Percentiles rank a stretch among this genome's conserved stretches.
Conservation (phyloP, 1,140 invertebrate species). For the Drosophila erecta region DNA sequence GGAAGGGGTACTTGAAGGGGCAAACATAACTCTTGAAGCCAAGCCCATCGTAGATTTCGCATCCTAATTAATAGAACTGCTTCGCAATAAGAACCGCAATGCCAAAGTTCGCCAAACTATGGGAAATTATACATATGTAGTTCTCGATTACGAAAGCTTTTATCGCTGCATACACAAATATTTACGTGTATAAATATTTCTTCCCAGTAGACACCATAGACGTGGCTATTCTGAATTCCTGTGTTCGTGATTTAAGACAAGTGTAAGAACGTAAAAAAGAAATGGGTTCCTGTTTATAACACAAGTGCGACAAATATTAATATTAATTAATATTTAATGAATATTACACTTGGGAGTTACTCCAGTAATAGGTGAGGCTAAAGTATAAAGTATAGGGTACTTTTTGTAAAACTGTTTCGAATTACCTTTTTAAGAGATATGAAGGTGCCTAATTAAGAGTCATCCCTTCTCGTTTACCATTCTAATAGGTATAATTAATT, state of each 20-base stretch:
- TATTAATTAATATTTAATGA: too few species aligned
- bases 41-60: not conserved
- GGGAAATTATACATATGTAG: slow-evolving; percentile 5
- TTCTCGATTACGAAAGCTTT: slow-evolving; percentile 16
- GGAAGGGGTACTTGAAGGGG: not conserved
- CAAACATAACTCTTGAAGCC: not conserved
- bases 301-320: not conserved
- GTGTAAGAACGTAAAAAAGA: not conserved
- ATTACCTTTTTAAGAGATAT: too few species aligned
- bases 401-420: too few species aligned
- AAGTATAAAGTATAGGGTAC: too few species aligned
- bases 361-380: too few species aligned
- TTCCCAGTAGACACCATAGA: not conserved
- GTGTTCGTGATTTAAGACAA: too few species aligned
- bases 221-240: not conserved
- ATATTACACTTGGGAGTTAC: too few species aligned
- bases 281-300: too few species aligned
- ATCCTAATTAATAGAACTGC: too few species aligned
- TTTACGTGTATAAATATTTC: slow-evolving; percentile 15
- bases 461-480: too few species aligned
- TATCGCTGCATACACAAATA: slow-evolving; percentile 36
- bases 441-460: too few species aligned
- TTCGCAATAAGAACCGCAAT: not conserved
- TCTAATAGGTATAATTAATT: not conserved
- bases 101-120: slow-evolving; percentile 10